Base-by-base conservation (phyloP, 53 echinoderm and acorn worm genomes). In the Paracentrotus lividus region DNA sequence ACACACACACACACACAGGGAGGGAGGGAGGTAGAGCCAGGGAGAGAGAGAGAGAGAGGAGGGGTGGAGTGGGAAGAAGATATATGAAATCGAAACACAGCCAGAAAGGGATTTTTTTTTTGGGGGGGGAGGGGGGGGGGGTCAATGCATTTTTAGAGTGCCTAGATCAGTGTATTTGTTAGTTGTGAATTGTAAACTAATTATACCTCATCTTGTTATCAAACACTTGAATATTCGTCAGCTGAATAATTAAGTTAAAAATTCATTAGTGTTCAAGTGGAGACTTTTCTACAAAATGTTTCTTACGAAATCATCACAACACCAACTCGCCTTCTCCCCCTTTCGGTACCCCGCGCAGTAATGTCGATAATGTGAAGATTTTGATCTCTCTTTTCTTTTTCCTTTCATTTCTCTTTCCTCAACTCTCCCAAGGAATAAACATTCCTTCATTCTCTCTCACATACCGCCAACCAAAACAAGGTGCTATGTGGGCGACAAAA, bases 401-500 rank as follows among this genome's bases (percentile, higher is more conserved):
- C 33, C 18, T 29, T 68, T 29, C 18, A 12, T 33, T 2, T 31
- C 68, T 40, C 51, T 47, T 26, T 49, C 29, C 13, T 49, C 49
- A n/a, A 3, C 49, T 47, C 57, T 56, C 86, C 21, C 29, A 44
- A 42, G 23, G 24, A 29, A 66, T 66, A 66, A 66, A 66, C 66
- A 66, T 72, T 36, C 38, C 42, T 38, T 21, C 40, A 16, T 7
- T 42, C 45, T 78, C 45, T 9, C 18, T 52, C 49, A 15, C 49
- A 52, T 27, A 85, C 85, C 52, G 27, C 15, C 51, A 49, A 27
- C 32, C 49, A 85, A 72, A 72, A 72, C 72, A 72, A 72, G 72
- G 72, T 72, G 36, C 38, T 38, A 72, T 38, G 57, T 56, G 88
- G 88, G 54, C 88, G 88, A 55, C 88, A 57, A 88, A 55, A 88